Base-by-base conservation (phyloP, 1,140 invertebrate species). In the Bombus sibiricus region DNA sequence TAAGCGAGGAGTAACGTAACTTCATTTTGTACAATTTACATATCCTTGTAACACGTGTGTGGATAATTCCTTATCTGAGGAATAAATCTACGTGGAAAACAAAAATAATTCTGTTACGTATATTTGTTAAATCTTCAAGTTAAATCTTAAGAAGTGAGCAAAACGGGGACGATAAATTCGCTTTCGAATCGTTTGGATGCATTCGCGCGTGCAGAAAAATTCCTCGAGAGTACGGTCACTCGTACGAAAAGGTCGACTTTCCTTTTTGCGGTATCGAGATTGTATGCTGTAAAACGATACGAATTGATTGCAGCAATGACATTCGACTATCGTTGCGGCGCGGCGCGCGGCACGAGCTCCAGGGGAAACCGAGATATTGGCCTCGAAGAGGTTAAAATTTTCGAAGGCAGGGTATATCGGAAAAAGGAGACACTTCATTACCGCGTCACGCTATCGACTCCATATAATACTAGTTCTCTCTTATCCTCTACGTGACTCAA, bases 401-500 rank as follows among this genome's bases (percentile, higher is more conserved):
- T 86, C 62, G 41, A 68, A 9, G 71, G 25, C 43, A 32, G 64
- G 39, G 53, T 41, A 57, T 68, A 83, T 68, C 34, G 22, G 62
- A 47, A 57, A 78, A 76, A 77, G 57, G 43, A 47, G n/a, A 73
- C 73, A 77, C 72, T 85, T 77, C 72, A 62, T 81, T 81, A 72
- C 77, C 32, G 25, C 57, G 86, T 72, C 87, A 69, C 64, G 59
- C 77, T 47, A 81, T 85, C 57, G 78, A 41, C 37, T 83, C 75
- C 71, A 22, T 57, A 78, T 86, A 81, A 86, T 86, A 82, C 57
- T 47, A 79, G 74, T 80, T 90, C 73, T 47, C 74, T 59, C 81
- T 88, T 86, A 83, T 47, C 66, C 39, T 41, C 39, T 86, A 88
- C 85, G 90, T 88, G 90, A 91, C 71, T 91, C 88, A 80, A 88